Percentiles rank a stretch among this genome's conserved stretches.
These are phyloP conservation scores for Clamator glandarius DNA, from an alignment of 2,797 vertebrate genomes.

Conservation along the genomic window DNA sequence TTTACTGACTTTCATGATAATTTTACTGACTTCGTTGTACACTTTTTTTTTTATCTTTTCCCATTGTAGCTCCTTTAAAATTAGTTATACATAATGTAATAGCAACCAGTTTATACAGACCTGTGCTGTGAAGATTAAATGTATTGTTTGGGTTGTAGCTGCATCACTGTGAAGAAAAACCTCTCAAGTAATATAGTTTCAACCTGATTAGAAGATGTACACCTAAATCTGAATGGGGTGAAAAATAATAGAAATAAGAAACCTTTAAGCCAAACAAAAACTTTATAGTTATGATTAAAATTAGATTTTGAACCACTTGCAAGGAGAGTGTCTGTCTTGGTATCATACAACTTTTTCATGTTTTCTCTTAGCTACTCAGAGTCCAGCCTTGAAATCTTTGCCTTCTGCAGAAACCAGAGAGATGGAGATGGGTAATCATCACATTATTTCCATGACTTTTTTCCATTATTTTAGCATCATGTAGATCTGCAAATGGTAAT, in stretches of 20 bases:
- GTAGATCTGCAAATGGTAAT: not conserved
- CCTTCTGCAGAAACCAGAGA: constrained; percentile 13
- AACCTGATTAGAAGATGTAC: not conserved
- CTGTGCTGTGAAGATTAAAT: not conserved
- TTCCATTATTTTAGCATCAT: not conserved
- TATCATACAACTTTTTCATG: not conserved
- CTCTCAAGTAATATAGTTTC: not conserved
- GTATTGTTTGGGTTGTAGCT: not conserved
- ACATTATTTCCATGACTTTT: not conserved
- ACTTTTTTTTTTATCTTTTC: not conserved
- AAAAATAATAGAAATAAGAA: not conserved
- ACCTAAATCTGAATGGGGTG: not conserved
- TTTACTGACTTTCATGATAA: not conserved
- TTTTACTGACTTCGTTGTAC: not conserved
- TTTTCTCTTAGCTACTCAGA: constrained; percentile 53
- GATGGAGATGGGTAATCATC: constrained; percentile 32
- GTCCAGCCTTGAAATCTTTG: constrained; percentile 6
- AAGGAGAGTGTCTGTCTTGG: not conserved
- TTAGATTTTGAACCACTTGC: not conserved
- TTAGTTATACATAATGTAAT: not conserved
- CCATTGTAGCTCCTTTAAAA: not conserved
- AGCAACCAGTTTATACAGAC: not conserved
- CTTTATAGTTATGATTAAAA: not conserved
- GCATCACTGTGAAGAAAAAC: not conserved
- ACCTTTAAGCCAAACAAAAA: not conserved